Percentiles rank a stretch among this genome's conserved stretches.
phyloP scores from a whole-genome alignment of 1,140 invertebrate species.

The Euborellia annulipes region DNA sequence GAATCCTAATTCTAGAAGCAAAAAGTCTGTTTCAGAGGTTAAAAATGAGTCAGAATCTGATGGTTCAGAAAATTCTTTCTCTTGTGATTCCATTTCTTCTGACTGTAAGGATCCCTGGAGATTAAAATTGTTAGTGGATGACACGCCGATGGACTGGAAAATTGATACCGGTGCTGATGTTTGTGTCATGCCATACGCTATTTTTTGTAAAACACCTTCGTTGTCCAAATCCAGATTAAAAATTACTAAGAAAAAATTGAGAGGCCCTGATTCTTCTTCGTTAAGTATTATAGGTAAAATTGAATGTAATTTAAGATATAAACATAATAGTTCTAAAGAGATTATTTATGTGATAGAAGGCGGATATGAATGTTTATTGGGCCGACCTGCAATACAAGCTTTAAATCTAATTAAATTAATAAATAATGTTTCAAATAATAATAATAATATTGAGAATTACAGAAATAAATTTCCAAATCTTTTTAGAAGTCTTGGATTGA shows the following conservation, averaged over 20 bases:
- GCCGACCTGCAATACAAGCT: neutral
- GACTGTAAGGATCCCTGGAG: neutral
- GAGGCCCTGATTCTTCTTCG: neutral
- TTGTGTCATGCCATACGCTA: neutral
- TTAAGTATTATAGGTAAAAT: neutral
- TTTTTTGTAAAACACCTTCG: neutral
- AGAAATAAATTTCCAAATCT: neutral
- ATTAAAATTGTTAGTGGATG: neutral
- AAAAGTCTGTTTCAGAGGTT: neutral
- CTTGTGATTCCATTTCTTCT: neutral
- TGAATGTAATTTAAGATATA: neutral
- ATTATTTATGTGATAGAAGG: neutral
- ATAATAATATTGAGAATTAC: too few species aligned
- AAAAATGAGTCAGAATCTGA: neutral
- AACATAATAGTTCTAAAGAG: neutral
- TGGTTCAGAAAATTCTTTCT: neutral
- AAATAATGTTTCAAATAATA: neutral
- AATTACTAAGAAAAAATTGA: neutral
- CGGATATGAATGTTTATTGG: neutral
- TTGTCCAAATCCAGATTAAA: neutral
- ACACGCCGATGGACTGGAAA: neutral
- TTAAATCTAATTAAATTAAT: neutral
- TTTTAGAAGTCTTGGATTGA: slow-evolving; percentile 2
- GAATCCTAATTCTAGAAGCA: neutral
- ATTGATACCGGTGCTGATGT: neutral